phyloP scores from a whole-genome alignment of 1,140 invertebrate genomes.

The Physella acuta region DNA sequence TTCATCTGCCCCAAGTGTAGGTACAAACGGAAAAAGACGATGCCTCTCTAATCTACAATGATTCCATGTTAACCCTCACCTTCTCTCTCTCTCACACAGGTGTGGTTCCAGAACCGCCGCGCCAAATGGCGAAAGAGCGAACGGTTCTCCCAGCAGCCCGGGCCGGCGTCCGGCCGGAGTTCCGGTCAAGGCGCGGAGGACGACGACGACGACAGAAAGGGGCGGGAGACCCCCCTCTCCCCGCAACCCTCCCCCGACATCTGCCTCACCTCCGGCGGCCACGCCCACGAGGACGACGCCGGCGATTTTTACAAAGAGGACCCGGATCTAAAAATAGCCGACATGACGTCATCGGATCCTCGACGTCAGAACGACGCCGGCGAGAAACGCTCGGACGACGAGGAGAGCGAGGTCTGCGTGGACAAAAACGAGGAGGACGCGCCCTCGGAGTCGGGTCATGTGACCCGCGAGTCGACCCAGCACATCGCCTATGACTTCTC shows the following conservation, averaged over 20 bases:
- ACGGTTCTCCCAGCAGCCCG: slow-evolving; percentile 62
- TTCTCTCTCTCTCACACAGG: too few relatives aligned
- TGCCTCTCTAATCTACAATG: too few relatives aligned
- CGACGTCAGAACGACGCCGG: too few relatives aligned
- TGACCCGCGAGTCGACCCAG: background rate
- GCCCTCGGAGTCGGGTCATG: background rate
- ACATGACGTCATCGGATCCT: too few relatives aligned
- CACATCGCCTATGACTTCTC: background rate
- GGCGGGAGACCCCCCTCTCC: background rate
- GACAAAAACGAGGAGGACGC: slow-evolving; percentile 3
- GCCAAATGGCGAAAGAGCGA: slow-evolving; percentile 93
- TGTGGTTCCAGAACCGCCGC: slow-evolving; percentile 98
- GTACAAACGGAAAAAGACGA: too few relatives aligned
- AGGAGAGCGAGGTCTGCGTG: background rate
- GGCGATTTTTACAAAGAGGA: too few relatives aligned
- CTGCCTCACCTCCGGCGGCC: too few relatives aligned
- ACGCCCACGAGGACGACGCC: too few relatives aligned
- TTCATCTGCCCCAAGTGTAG: too few relatives aligned
- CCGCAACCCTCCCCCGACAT: background rate
- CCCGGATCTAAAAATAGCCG: too few relatives aligned
- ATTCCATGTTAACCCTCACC: too few relatives aligned
- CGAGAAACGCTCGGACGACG: too few relatives aligned
- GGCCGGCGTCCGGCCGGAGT: slow-evolving; percentile 66
- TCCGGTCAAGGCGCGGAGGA: background rate
- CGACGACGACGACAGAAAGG: background rate